Percentiles rank a stretch among this genome's conserved stretches.
phyloP scores from a whole-genome alignment of 2,888 invertebrate genomes.

The Ferrisia virgata region DNA sequence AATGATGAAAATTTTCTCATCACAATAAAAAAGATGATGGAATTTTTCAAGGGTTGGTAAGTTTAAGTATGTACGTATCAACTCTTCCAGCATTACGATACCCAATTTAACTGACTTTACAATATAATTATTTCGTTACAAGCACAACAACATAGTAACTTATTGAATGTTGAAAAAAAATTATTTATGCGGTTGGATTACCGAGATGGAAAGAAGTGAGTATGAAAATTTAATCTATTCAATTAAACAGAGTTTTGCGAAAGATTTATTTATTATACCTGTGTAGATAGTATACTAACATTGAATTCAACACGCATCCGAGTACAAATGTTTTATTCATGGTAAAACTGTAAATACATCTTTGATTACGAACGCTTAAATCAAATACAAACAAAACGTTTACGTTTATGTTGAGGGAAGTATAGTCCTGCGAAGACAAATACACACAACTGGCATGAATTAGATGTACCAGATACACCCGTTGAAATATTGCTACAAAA shows the following conservation, averaged over 20 bases:
- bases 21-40: too few species aligned
- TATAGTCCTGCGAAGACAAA: too few species aligned
- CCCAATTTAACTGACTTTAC: neutral
- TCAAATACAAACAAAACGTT: conserved; percentile 24
- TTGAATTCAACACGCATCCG: neutral
- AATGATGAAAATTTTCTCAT: neutral
- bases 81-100: neutral
- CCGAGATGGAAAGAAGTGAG: too few species aligned
- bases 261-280: neutral
- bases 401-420: neutral
- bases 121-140: neutral
- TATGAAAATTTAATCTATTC: neutral
- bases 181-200: too few species aligned
- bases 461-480: neutral
- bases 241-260: neutral
- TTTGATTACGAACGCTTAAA: conserved; percentile 18
- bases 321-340: conserved; percentile 26
- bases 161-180: too few species aligned
- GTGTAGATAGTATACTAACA: too few species aligned
- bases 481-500: too few species aligned
- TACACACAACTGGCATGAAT: neutral
- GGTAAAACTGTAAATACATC: conserved; percentile 19
- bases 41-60: neutral
- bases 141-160: too few species aligned
- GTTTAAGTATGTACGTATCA: neutral